Base-by-base conservation (phyloP, 2,113 vertebrate species). In the Microtus ochrogaster region DNA sequence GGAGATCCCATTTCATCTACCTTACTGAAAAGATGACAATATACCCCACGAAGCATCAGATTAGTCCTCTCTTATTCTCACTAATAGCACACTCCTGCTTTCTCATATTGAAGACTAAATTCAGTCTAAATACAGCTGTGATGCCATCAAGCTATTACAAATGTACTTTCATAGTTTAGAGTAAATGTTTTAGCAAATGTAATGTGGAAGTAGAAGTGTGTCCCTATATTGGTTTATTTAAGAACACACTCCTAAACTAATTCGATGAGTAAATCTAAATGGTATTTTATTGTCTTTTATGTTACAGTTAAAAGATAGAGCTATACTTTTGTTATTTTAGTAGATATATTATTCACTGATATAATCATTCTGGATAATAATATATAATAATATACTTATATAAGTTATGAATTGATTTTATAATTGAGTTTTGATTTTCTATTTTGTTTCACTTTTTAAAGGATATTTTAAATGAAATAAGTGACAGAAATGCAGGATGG, bases 101-200 rank as follows among this genome's bases (percentile, higher is more conserved):
- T 87, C 6, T 47, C 17, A 36, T 90, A 83, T 78, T 88, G 2
- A 33, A 8, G 7, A 24, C 26, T 44, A 39, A 87, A 5, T 79
- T 95, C 9, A 72, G 58, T 76, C 28, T 86, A 91, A 85, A 82
- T 90, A 70, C 22, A 73, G 65, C 72, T n/a, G 7, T 3, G 36
- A 26, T 66, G 39, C 17, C 33, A 41, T 81, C 44, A 70, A 82
- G n/a, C 10, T 11, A 85, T 47, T 47, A 7, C 26, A 95, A 73
- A 89, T 77, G 3, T 44, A 36, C 24, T 82, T 47, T 91, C 10
- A 22, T 61, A 72, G 87, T 94, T 94, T 84, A 58, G 8, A 92
- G 82, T 63, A 72, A 90, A 70, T n/a, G 3, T 1, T 89, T 79
- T 72, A 90, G 39, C 55, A 96, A 86, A 95, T 90, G 52, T 39